Evolutionary conservation across 2,797 vertebrate genomes (phyloP), one percentile per base, ranked within the genome.

Genomic region (Ctenochaetus hawaiiensis): DNA sequence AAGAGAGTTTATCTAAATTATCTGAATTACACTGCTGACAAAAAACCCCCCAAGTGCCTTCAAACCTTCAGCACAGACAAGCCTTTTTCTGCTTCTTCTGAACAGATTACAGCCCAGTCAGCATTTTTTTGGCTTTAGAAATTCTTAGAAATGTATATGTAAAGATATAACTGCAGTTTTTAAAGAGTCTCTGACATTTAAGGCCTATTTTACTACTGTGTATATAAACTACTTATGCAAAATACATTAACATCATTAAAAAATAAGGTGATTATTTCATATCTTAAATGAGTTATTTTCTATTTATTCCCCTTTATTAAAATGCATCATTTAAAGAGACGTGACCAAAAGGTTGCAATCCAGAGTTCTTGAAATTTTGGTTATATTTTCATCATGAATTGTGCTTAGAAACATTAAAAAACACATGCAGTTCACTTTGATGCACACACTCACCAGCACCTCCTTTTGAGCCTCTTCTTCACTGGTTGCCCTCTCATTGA

Each of bases 401-500:
- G 17, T 59, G 23, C 4, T 43, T 73, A 51, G 12, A 8, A 39
- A 39, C 7, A 6, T 8, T 39, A 39, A 39, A 39, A 39, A 39
- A 39, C 4, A n/a, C 7, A 39, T 10, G 8, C 39, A 39, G 7
- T 59, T 17, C 4, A 51, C 1, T 0, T 16, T 41, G 26, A 2
- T 8, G 60, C 37, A 83, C 95, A 95, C 83, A 83, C 95, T 95
- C 83, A 96, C 95, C 94, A 96, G 81, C 10, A 95, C 91, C 54
- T 96, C 93, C 73, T 91, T 94, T 18, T 94, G 95, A 37, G 82
- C 86, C 52, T 94, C 90, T 62, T 92, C 87, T 64, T 90, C 90
- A 48, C 67, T 64, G 10, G 60, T 59, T 78, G 87, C 87, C 13
- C 65, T 92, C 39, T 95, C 93, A 12, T 82, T 80, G 18, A 94